Conservation (phyloP, 1,140 invertebrate genomes). For the Drosophila littoralis region DNA sequence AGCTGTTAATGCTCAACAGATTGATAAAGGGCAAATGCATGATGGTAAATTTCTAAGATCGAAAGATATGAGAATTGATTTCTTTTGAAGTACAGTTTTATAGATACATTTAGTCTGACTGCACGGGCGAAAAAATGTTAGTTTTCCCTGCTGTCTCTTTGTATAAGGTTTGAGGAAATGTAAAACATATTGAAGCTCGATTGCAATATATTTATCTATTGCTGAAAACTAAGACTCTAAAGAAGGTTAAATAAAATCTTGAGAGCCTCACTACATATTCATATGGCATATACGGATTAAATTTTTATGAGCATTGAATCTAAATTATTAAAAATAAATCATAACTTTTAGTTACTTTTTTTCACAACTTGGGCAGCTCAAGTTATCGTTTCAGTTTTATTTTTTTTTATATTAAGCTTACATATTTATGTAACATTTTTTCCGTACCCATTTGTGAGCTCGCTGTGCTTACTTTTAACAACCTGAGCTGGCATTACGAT, state of each 20-base stretch:
- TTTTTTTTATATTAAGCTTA: neutral
- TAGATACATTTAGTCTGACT: too few relatives aligned
- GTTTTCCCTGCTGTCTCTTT: too few relatives aligned
- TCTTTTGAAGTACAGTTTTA: too few relatives aligned
- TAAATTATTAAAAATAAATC: conserved; percentile 1
- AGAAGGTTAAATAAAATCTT: neutral
- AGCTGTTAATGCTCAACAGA: neutral
- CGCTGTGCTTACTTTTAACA: conserved; percentile 45
- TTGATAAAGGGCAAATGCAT: neutral
- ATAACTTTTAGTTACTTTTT: neutral
- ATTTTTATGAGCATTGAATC: neutral
- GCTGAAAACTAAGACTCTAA: too few relatives aligned
- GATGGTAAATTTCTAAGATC: too few relatives aligned
- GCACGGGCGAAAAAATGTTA: too few relatives aligned
- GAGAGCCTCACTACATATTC: neutral
- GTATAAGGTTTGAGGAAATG: too few relatives aligned
- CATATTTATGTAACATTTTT: conserved; percentile 16
- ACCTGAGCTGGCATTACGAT: conserved; percentile 34
- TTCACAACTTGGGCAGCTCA: neutral
- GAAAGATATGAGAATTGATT: too few relatives aligned
- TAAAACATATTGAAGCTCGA: too few relatives aligned
- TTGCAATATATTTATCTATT: too few relatives aligned
- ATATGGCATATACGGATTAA: neutral
- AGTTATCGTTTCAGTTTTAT: neutral
- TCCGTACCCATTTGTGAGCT: conserved; percentile 15